These are phyloP conservation scores for Coptodon bakossiorum DNA, from an alignment of 2,113 vertebrate genomes.

Conservation along the genomic window DNA sequence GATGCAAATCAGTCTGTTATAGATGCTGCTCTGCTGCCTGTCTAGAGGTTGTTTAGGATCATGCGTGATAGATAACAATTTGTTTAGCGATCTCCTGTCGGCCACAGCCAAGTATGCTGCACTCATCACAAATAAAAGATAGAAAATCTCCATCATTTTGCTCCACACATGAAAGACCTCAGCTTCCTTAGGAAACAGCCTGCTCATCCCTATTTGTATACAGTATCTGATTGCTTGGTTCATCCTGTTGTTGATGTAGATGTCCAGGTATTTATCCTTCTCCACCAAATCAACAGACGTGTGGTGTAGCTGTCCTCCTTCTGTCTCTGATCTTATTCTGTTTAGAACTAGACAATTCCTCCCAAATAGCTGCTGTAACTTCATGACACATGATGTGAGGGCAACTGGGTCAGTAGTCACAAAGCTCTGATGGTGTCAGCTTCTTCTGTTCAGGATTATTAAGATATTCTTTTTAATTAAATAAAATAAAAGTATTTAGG, in stretches of 20 bases:
- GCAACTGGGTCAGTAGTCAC: fast-evolving
- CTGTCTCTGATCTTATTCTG: not conserved
- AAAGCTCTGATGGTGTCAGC: not conserved
- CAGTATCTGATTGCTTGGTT: not conserved
- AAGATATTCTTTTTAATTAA: not conserved
- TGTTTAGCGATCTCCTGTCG: not conserved
- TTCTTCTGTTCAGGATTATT: not conserved
- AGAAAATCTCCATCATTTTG: not conserved
- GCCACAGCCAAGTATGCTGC: not conserved
- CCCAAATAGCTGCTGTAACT: not conserved
- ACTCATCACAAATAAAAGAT: not conserved
- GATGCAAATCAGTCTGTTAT: not conserved
- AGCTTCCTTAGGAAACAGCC: not conserved
- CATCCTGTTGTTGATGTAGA: not conserved
- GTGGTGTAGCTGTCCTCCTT: not conserved
- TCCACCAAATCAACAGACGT: not conserved
- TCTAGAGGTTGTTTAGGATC: not conserved
- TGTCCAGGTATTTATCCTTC: not conserved
- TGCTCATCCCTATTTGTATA: not conserved
- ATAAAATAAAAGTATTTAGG: not conserved
- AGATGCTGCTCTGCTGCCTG: not conserved
- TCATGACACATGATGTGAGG: not conserved
- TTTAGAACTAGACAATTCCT: not conserved
- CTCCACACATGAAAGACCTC: not conserved
- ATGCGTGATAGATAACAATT: not conserved